Base-by-base conservation (phyloP, 2,888 invertebrate genomes). In the Meganola albula region DNA sequence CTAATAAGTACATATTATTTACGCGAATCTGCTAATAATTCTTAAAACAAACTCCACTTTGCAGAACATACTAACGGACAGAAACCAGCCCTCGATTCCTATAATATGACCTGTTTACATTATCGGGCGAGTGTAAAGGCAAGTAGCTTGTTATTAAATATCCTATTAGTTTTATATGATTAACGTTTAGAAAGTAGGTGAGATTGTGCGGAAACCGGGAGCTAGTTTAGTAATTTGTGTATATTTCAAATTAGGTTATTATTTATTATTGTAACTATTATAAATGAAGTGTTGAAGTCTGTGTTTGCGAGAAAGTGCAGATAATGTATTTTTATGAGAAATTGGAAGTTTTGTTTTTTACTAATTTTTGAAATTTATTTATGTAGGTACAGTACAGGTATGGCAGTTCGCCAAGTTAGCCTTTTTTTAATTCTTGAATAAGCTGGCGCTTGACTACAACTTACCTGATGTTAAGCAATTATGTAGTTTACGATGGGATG, bases 1-100 rank as follows among this genome's bases (percentile, higher is more conserved):
- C 22, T 24, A n/a, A n/a, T 20, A 9, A 39, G n/a, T 16, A 35
- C 37, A 41, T 53, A n/a, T n/a, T n/a, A n/a, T n/a, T n/a, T n/a
- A n/a, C n/a, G n/a, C n/a, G n/a, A n/a, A n/a, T 32, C 49, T 21
- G 37, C 22, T 18, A 40, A 49, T 49, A 44, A 52, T 33, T 52
- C 40, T 30, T 10, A 12, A 10, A 40, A 47, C 39, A 44, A 10
- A 10, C 36, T 36, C 40, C 31, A 44, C 50, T 50, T 55, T 41
- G 54, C 55, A 55, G 53, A 45, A 37, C 53, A 42, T 43, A 61
- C 44, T 29, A 62, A 74, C 58, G 37, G 74, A 74, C 59, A 60
- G 50, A 59, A 72, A 65, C 44, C 75, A 74, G 74, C 49, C 45
- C 46, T 47, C 46, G 38, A 39, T 35, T 24, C 38, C 31, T 40